Evolutionary conservation across 2,113 vertebrate species (phyloP), one percentile per base, ranked within the genome.

Genomic region (Poeciliopsis occidentalis): DNA sequence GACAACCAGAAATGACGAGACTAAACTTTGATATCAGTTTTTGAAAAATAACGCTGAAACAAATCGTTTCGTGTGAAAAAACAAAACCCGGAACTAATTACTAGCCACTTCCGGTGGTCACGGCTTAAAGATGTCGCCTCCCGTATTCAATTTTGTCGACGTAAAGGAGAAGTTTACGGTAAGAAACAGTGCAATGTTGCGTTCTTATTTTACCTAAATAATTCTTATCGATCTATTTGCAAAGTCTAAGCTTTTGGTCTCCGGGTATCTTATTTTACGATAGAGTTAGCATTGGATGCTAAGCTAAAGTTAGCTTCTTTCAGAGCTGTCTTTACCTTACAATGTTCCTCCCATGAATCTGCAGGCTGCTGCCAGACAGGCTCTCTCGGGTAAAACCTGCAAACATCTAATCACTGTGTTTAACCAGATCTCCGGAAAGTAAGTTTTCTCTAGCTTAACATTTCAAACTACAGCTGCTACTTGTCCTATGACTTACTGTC

Each of bases 361-460:
- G 0, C 87, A 99, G 98, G 94, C 93, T 0, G 96, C 96, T 62
- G 95, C 96, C 57, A 95, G 88, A 92, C 93, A 94, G 22, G 96
- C 97, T 12, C 87, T 98, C 34, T 87, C 87, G 63, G 87, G 80
- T 57, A 96, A 96, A 93, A 96, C 71, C 82, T 94, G 96, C 91
- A 99, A 97, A 83, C 94, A 94, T 0, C 80, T 99, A 63, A 75
- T 96, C 75, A 94, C 71, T 1, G 87, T 94, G 0, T 99, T 98
- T 81, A 96, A 93, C 77, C 97, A 98, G 79, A 93, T 97, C 79
- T 89, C 95, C 67, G 98, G 97, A 11, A 98, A 97, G 98, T 99
- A 92, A 94, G 93, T 92, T 0, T 4, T 6, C 8, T n/a, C 8
- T 8, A 22, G 22, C 7, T 54, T 54, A 54, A 22, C 2, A 4